Evolutionary conservation across 2,888 invertebrate species (phyloP).

Genomic region (Cecidostiba fungosa): DNA sequence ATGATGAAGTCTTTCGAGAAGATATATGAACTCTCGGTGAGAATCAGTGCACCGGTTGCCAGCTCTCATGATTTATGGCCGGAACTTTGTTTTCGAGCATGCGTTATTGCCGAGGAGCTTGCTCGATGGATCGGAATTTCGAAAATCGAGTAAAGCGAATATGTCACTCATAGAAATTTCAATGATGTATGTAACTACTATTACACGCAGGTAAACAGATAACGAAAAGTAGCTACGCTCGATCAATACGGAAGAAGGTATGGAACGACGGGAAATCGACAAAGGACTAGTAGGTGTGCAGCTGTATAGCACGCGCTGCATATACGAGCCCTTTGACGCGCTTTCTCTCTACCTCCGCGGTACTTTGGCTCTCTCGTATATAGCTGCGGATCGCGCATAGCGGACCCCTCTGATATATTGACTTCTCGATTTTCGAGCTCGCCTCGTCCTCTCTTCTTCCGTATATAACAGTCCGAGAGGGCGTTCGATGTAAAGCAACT

Average conservation of each 20-base stretch:
- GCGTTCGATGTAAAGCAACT: not conserved
- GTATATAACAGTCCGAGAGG: not conserved
- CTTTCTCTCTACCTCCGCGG: not conserved
- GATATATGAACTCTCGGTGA: not conserved
- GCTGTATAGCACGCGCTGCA: not conserved
- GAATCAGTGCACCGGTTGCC: not conserved
- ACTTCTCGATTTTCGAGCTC: conserved; percentile 36
- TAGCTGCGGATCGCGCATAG: not conserved
- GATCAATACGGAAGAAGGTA: not conserved
- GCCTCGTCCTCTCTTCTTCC: not conserved
- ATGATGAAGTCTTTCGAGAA: not conserved
- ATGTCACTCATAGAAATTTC: not conserved
- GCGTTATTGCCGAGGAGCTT: not conserved
- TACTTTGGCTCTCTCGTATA: not conserved
- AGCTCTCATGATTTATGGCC: not conserved
- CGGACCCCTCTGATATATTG: conserved; percentile 19
- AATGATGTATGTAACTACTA: no score
- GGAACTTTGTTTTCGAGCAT: not conserved
- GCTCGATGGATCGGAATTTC: not conserved
- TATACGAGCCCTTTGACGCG: not conserved
- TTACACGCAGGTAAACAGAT: not conserved
- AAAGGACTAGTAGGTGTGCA: not conserved
- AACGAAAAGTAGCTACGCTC: not conserved
- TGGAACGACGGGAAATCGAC: not conserved
- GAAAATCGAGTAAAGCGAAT: not conserved